Base-by-base conservation (phyloP, 2,113 vertebrate species). In the Lophura nycthemera region DNA sequence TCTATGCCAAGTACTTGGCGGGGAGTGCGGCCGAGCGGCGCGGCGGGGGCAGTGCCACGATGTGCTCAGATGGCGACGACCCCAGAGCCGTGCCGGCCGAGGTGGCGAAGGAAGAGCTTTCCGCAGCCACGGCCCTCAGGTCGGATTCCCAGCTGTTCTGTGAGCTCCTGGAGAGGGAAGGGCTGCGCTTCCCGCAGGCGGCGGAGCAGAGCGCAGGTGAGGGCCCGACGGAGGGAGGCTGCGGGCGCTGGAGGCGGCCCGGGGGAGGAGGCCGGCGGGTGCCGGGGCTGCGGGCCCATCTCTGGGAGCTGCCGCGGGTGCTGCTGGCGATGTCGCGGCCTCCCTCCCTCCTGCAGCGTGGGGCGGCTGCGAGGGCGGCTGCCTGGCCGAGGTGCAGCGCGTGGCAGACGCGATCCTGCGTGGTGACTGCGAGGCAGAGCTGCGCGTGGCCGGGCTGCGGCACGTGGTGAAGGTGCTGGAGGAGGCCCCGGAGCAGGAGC, bases 161-260 rank as follows among this genome's bases (percentile, higher is more conserved):
- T 7, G 98, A 98, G 94, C 98, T 99, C 43, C 98, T 98, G 6
- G 91, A 93, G 27, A 97, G 97, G 50, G 99, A 99, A 82, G 98
- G 98, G 56, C 95, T 98, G 88, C 72, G 75, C 24, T 97, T 98
- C 32, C 96, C 98, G 0, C 95, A 97, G 1, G 96, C 97, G 84
- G 80, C 97, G 8, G 98, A 99, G 90, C 98, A 98, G 96, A 97
- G 98, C 82, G 97, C 96, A 97, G 98, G 99, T 98, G 91, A 94
- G 73, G 76, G n/a, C 19, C 3, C 11, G 3, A 3, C 0, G 3
- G 74, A 57, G 69, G 60, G 63, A 27, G 36, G 89, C 76, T 59
- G 7, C 34, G 38, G 60, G 67, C 45, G 75, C 86, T 5, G 9
- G 59, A 5, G 78, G 7, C 3, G 38, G 16, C 30, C 16, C 8